phyloP scores from a whole-genome alignment of 2,888 invertebrate genomes.

The Monochamus alternatus region DNA sequence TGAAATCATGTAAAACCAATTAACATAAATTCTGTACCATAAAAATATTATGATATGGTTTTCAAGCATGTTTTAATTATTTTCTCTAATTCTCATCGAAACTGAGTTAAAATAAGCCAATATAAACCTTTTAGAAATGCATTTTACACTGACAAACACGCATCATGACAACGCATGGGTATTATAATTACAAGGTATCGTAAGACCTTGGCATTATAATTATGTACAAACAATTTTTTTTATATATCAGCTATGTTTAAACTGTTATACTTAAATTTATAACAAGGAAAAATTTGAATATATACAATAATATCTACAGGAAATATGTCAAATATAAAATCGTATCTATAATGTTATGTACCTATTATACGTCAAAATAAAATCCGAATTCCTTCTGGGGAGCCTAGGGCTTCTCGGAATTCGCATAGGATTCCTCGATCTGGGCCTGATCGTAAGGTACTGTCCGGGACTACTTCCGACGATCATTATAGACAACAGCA shows the following conservation, averaged over 20 bases:
- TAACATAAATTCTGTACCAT: too few species aligned
- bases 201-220: conserved; percentile 2
- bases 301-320: too few species aligned
- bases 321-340: too few species aligned
- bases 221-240: background rate
- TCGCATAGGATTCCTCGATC: conserved; percentile 55
- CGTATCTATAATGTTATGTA: conserved; percentile 17
- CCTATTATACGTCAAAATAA: conserved; percentile 56
- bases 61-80: too few species aligned
- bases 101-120: too few species aligned
- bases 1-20: too few species aligned
- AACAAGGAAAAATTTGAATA: too few species aligned
- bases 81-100: too few species aligned
- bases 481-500: conserved; percentile 20
- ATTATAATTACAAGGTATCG: background rate
- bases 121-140: too few species aligned
- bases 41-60: too few species aligned
- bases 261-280: background rate
- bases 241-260: background rate
- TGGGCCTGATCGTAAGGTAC: conserved; percentile 16
- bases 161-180: background rate
- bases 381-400: conserved; percentile 64
- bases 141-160: background rate
- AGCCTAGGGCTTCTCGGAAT: conserved; percentile 39
- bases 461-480: conserved; percentile 27